Evolutionary conservation across 2,888 invertebrate species (phyloP).

Genomic region (Drosophila rellima): DNA sequence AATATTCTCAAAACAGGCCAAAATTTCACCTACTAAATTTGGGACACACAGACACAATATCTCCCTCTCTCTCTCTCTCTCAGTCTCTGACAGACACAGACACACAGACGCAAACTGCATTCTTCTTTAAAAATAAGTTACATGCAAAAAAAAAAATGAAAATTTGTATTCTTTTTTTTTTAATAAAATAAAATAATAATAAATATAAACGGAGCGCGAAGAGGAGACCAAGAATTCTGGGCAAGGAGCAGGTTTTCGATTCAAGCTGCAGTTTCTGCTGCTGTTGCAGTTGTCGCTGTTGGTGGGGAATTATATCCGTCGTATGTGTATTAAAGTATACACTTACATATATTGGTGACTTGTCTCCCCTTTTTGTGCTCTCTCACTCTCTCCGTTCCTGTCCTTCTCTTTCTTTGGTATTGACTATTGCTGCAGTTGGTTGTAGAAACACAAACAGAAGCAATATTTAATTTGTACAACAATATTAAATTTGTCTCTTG

Average conservation of each 20-base stretch:
- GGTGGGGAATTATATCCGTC: slow-evolving; percentile 47
- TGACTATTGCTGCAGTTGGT: slow-evolving; percentile 1
- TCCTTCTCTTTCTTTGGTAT: not conserved
- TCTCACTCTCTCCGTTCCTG: not conserved
- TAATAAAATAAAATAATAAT: slow-evolving; percentile 28
- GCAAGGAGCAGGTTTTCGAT: slow-evolving; percentile 71
- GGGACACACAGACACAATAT: slow-evolving; percentile 53
- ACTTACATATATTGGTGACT: slow-evolving; percentile 27
- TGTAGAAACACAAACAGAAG: slow-evolving; percentile 1
- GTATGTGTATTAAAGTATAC: slow-evolving; percentile 19
- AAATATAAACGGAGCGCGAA: slow-evolving; percentile 20
- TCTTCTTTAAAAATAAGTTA: slow-evolving; percentile 46
- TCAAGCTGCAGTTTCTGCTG: slow-evolving; percentile 28
- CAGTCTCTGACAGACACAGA: slow-evolving; percentile 2
- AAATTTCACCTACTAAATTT: slow-evolving; percentile 71
- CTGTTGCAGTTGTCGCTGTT: slow-evolving; percentile 44
- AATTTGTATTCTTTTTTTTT: slow-evolving; percentile 7
- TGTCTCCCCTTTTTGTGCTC: slow-evolving; percentile 14
- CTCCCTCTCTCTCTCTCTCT: not conserved
- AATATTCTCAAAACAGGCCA: slow-evolving; percentile 43
- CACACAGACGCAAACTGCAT: slow-evolving; percentile 37
- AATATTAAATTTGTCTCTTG: not conserved
- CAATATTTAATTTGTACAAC: not conserved
- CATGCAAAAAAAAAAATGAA: slow-evolving; percentile 31
- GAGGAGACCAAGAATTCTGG: slow-evolving; percentile 47